Percentiles rank a stretch among this genome's conserved stretches.
phyloP scores from a whole-genome alignment of 2,113 vertebrate species.

The Cyphomyrus plagiostoma region DNA sequence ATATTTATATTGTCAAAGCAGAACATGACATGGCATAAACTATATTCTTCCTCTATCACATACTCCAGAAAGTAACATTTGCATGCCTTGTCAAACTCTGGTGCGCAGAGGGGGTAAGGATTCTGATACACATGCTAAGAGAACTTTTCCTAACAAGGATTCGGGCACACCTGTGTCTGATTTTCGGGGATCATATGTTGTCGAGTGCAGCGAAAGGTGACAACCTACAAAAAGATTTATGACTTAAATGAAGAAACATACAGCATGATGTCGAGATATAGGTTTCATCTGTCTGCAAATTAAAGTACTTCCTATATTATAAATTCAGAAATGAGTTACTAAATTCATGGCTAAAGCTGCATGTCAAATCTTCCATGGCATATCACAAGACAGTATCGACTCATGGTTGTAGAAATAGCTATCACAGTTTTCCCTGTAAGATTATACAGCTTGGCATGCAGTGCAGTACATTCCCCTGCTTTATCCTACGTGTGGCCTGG shows the following conservation, averaged over 20 bases:
- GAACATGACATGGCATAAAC: conserved; percentile 43
- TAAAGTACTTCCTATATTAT: conserved; percentile 44
- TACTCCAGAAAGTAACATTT: conserved; percentile 31
- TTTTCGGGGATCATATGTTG: conserved; percentile 53
- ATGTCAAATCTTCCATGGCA: background rate
- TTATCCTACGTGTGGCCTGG: background rate
- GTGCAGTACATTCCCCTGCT: background rate
- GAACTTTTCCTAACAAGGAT: conserved; percentile 20
- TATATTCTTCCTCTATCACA: conserved; percentile 39
- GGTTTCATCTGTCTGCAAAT: conserved; percentile 49
- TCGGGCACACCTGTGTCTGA: conserved; percentile 54
- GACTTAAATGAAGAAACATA: conserved; percentile 44
- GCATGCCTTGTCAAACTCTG: conserved; percentile 33
- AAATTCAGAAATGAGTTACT: conserved; percentile 35
- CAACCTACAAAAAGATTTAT: conserved; percentile 59
- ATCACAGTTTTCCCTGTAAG: background rate
- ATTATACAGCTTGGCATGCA: background rate
- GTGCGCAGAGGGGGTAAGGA: conserved; percentile 28
- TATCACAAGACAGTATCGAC: background rate
- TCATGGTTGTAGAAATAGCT: background rate
- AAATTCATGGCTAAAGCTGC: background rate
- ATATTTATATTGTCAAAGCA: conserved; percentile 58
- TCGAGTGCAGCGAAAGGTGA: conserved; percentile 47
- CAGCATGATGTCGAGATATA: conserved; percentile 48
- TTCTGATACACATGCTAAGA: conserved; percentile 29